Evolutionary conservation across 2,888 invertebrate species (phyloP).

Genomic region (Minunthozetes semirufus): DNA sequence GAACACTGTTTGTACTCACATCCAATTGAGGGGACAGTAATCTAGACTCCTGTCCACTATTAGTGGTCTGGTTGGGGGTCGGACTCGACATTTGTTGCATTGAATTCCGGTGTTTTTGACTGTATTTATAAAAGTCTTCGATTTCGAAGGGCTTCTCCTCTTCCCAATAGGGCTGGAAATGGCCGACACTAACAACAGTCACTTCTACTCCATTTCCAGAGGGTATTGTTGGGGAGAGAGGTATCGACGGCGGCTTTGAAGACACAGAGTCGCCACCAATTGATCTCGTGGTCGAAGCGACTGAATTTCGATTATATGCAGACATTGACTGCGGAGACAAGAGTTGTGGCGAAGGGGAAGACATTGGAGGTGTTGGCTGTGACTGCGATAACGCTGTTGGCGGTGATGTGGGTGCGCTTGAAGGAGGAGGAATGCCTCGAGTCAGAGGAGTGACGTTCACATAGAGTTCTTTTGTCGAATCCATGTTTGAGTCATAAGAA

Average conservation of each 20-base stretch:
- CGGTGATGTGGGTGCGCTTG: background rate
- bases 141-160: slow-evolving; percentile 95
- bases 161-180: slow-evolving; percentile 77
- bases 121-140: slow-evolving; percentile 96
- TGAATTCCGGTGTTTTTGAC: slow-evolving; percentile 74
- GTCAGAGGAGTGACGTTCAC: background rate
- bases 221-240: slow-evolving; percentile 31
- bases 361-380: background rate
- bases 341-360: background rate
- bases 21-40: background rate
- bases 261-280: background rate
- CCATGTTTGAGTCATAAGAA: background rate
- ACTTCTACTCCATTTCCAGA: slow-evolving; percentile 40
- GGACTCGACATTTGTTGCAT: slow-evolving; percentile 26
- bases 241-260: slow-evolving; percentile 23
- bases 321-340: background rate
- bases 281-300: background rate
- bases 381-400: background rate
- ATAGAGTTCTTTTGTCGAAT: slow-evolving; percentile 20
- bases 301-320: slow-evolving; percentile 5
- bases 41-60: background rate
- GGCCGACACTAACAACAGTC: slow-evolving; percentile 72
- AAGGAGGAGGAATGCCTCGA: background rate
- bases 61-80: slow-evolving; percentile 6
- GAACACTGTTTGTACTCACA: background rate